Base-by-base conservation (phyloP, 2,888 invertebrate species). In the Pterobdella sp. region DNA sequence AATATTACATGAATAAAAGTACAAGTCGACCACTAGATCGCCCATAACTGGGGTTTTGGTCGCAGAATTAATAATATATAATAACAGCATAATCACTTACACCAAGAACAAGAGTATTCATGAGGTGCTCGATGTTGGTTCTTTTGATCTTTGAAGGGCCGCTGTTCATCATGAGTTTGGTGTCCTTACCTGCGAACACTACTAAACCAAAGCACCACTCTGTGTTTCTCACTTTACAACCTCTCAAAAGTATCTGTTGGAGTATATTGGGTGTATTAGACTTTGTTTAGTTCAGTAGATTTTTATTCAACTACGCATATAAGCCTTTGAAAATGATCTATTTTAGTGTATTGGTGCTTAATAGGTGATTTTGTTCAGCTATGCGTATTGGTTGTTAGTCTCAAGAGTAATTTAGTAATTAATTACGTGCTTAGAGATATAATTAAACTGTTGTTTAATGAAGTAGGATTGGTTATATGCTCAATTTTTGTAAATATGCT, bases 101-200 rank as follows among this genome's bases (percentile, higher is more conserved):
- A 86, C 97, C 97, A 87, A 99, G 92, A 84, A 98, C 98, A 84
- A 98, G 90, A 86, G 94, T 91, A 88, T 98, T 98, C 85, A 99
- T 90, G 85, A 98, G 89, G 85, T 95, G 90, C 88, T 98, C 98
- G 85, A 98, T 94, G 85, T 93, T 94, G 81, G 98, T 98, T 86
- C 96, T 90, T 86, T 98, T 98, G 87, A 98, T 96, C 86, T 93
- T 94, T 79, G 95, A 93, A 87, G 96, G 95, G 80, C 98, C 98
- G 81, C 94, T 94, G 87, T 98, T 98, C 88, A 96, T 96, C 98
- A 98, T 99, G 75, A 99, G 88, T 86, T 99, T 98, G 79, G 97
- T 96, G 86, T 99, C 98, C 85, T 92, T 91, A 56, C 60, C 60
- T 80, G 98, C 97, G 87, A 98, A 98, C 83, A 99, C 89, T 77